Evolutionary conservation across 2,888 invertebrate genomes (phyloP), one percentile per base, ranked within the genome.

Genomic region (Drosophila prostipennis): DNA sequence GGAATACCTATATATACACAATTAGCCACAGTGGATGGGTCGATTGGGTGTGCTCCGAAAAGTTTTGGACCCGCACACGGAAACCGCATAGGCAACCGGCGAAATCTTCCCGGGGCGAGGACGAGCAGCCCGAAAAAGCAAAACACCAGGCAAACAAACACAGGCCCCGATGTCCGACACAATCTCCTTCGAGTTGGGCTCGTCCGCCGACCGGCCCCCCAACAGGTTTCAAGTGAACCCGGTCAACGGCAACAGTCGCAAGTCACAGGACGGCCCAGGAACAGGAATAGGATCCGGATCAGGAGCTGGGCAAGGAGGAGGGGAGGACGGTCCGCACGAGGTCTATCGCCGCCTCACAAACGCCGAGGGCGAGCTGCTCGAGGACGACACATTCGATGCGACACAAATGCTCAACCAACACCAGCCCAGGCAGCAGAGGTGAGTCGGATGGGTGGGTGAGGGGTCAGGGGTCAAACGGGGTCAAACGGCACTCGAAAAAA

Each of bases 161-260:
- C 45, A 34, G 19, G 34, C 37, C 61, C 49, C 69, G 60, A 92
- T 92, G 92, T 90, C 92, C 52, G 91, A 91, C 60, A 83, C 83
- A 76, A 80, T 89, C 53, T 88, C 91, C 11, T 87, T 90, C 76
- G 92, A 92, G 82, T 77, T 92, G 89, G 90, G 91, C 72, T 89
- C 89, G 71, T 89, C 91, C 36, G 29, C 70, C 65, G 92, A 92
- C 77, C 87, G 91, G 46, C 91, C 92, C 51, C 90, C 91, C 42
- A 92, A 91, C 80, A 92, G 92, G 40, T 92, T 92, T 71, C 92
- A 92, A 89, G 92, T 92, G 46, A 92, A 92, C 82, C 92, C 91
- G 23, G 92, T 92, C 6, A 90, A 90, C 19, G 71, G 71, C 71
- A 71, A 63, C 36, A 84, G 78, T 78, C 81, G 79, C 75, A 88